Percentiles rank a stretch among this genome's conserved stretches.
These are phyloP conservation scores for Drosophila nigrodunni DNA, from an alignment of 1,140 invertebrate genomes.

Conservation along the genomic window DNA sequence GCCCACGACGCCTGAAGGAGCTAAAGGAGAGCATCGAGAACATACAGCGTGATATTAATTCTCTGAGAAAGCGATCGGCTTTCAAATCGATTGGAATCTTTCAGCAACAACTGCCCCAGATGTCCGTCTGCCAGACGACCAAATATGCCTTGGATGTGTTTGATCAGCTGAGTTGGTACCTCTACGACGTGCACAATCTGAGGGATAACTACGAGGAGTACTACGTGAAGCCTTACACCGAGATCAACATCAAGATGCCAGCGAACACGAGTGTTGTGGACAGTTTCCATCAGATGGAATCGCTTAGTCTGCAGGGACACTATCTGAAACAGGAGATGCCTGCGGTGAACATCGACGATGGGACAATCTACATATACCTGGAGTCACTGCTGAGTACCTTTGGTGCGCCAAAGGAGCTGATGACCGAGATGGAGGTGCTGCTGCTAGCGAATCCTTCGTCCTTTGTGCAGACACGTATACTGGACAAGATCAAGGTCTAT, in stretches of 20 bases:
- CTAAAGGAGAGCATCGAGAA: conserved; percentile 46
- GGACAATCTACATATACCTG: conserved; percentile 58
- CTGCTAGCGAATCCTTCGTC: conserved; percentile 60
- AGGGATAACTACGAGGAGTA: conserved; percentile 61
- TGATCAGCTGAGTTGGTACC: conserved; percentile 67
- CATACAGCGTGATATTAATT: conserved; percentile 54
- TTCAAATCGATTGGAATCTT: conserved; percentile 67
- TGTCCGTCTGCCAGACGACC: conserved; percentile 65
- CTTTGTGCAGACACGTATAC: conserved; percentile 32
- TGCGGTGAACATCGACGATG: conserved; percentile 33
- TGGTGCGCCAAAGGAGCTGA: conserved; percentile 41
- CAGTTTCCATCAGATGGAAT: conserved; percentile 40
- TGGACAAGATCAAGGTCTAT: conserved; percentile 67
- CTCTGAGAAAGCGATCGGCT: conserved; percentile 42
- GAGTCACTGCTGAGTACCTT: conserved; percentile 64
- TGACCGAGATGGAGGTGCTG: conserved; percentile 58
- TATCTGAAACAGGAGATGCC: conserved; percentile 59
- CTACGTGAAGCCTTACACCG: conserved; percentile 56
- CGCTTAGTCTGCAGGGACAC: conserved; percentile 60
- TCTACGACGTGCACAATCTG: conserved; percentile 71
- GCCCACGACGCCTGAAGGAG: conserved; percentile 52
- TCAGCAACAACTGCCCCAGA: conserved; percentile 68
- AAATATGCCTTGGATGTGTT: conserved; percentile 58
- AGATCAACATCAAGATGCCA: conserved; percentile 59
- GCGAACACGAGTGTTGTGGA: conserved; percentile 16